Base-by-base conservation (phyloP, 1,140 invertebrate species). In the Bombus consobrinus region DNA sequence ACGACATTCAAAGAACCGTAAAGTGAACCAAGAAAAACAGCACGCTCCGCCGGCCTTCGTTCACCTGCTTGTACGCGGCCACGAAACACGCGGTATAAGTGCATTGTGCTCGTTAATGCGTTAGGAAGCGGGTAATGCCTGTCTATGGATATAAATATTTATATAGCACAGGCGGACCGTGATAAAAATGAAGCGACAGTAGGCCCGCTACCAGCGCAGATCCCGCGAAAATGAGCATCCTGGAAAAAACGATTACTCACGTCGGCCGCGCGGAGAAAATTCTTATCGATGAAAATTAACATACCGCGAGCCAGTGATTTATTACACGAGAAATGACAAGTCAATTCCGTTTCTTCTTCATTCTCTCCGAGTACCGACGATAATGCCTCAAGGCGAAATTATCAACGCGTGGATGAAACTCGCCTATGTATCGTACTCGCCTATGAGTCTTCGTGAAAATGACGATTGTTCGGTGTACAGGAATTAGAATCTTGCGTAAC, bases 1-100 rank as follows among this genome's bases (percentile, higher is more conserved):
- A 88, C 86, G 89, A 92, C 86, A 89, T 87, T 88, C 77, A 87
- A 90, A 91, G 86, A 89, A 89, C 87, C 87, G 87, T 89, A 89
- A 91, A 88, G 88, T 78, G 88, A 89, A 91, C 83, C 69, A 78
- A 85, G 85, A 91, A 89, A 90, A 91, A 89, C 71, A 84, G 84
- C 43, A 84, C 76, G 87, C 76, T 91, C 86, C 57, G 86, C 28
- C 86, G 88, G 66, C 81, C 83, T 85, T 91, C 88, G 85, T 85
- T 91, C 90, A 87, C 88, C 78, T 91, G 87, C 76, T 69, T 82
- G 62, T 83, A 87, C 47, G 10, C 37, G 32, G 4, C 34, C 73
- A 87, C 73, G 71, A 88, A 64, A 79, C 81, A 69, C 47, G 47
- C 77, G 53, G 71, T 76, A 73, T 34, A 73, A 72, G 83, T 85